These are phyloP conservation scores for Poecilia picta DNA, from an alignment of 2,797 vertebrate species.

Conservation along the genomic window DNA sequence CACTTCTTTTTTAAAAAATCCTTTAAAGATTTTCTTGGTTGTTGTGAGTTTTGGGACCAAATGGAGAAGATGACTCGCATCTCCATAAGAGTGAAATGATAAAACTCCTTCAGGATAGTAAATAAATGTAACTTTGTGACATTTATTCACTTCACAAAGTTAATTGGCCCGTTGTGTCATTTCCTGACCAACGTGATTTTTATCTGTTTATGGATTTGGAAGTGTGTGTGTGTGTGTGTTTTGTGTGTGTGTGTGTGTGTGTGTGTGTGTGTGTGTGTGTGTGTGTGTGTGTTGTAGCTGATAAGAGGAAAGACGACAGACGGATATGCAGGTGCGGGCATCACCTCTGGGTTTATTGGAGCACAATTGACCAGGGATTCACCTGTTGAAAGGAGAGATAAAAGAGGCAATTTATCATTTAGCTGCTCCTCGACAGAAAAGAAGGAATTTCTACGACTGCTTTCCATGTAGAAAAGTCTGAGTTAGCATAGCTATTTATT, in stretches of 20 bases:
- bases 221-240: slow-evolving; percentile 20
- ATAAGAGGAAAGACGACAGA: slow-evolving; percentile 36
- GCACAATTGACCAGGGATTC: slow-evolving; percentile 24
- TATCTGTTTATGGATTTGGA: slow-evolving; percentile 39
- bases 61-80: neutral
- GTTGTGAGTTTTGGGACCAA: neutral
- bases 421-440: neutral
- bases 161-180: neutral
- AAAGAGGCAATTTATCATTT: neutral
- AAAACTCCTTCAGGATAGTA: neutral
- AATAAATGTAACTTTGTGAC: neutral
- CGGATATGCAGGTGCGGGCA: slow-evolving; percentile 9
- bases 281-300: slow-evolving; percentile 23
- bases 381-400: slow-evolving; percentile 11
- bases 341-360: slow-evolving; percentile 10
- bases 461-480: neutral
- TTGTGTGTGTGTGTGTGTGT: slow-evolving; percentile 27
- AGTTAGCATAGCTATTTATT: neutral
- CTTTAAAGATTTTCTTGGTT: too few relatives aligned
- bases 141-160: neutral
- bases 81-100: neutral
- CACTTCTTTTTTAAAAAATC: neutral
- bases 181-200: slow-evolving; percentile 18
- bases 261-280: slow-evolving; percentile 26
- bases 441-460: neutral